Conservation (phyloP, 2,888 invertebrate species). For the Agrochola macilenta region DNA sequence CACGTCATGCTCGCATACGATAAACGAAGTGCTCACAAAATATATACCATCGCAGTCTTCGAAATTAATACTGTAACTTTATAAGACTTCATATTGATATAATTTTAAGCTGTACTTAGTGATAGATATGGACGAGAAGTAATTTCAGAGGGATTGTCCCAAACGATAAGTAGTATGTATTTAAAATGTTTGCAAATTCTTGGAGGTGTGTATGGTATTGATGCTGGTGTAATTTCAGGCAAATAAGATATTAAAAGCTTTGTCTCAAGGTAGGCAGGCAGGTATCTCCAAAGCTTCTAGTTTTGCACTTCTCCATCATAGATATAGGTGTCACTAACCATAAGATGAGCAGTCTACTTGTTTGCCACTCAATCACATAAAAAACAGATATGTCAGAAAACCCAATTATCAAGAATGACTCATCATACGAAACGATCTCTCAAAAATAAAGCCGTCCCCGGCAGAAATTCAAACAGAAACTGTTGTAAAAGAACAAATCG, state of each 20-base stretch:
- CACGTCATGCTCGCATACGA: slow-evolving; percentile 45
- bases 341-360: not conserved
- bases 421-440: slow-evolving; percentile 42
- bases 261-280: not conserved
- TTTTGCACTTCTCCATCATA: not conserved
- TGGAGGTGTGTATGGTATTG: not conserved
- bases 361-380: slow-evolving; percentile 2
- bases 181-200: not conserved
- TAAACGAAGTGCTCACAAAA: slow-evolving; percentile 41
- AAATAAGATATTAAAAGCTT: not conserved
- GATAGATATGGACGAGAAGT: not conserved
- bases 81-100: slow-evolving; percentile 30
- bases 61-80: slow-evolving; percentile 47
- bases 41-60: slow-evolving; percentile 36
- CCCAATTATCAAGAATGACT: slow-evolving; percentile 29
- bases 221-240: not conserved
- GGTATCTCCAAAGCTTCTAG: not conserved
- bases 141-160: not conserved
- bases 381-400: slow-evolving; percentile 24
- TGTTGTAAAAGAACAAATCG: slow-evolving; percentile 71
- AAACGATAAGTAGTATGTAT: not conserved
- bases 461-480: slow-evolving; percentile 61
- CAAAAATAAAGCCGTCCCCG: slow-evolving; percentile 48
- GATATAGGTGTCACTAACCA: not conserved
- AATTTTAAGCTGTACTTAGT: not conserved